Base-by-base conservation (phyloP, 2,113 vertebrate species). In the Mesitornis unicolor region DNA sequence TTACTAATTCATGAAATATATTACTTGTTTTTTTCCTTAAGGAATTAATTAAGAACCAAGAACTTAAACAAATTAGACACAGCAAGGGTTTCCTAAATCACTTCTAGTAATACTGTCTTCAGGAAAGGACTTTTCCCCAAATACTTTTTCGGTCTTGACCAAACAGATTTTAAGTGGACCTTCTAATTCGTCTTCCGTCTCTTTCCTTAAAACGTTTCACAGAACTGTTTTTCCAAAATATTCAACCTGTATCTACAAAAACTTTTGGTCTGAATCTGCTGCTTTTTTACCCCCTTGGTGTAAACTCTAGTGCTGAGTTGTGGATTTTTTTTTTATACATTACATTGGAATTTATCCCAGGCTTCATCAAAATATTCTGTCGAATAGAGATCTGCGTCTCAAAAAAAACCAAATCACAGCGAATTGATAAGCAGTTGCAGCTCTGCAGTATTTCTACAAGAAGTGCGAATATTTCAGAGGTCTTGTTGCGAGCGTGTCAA, bases 391-490 rank as follows among this genome's bases (percentile, higher is more conserved):
- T 31, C 33, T 54, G 28, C 1, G 3, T n/a, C 56, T 54, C 17
- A 65, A 68, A 45, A 48, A 67, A 59, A 84, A 40, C 19, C 25
- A 87, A 53, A 42, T 42, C 61, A 7, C 33, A 57, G 21, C 5
- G 7, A 75, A 76, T 85, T 87, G 84, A 73, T 80, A 91, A 94
- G 28, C 40, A 51, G 69, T 82, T 89, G 68, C 73, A 94, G 43
- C 73, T 67, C 61, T 89, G 77, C 73, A 67, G 31, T 56, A 43
- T 92, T 95, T 84, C 83, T 92, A 59, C 19, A n/a, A 82, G 80
- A 91, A 89, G 11, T 84, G 89, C 84, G 93, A 38, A 82, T 95
- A 84, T 89, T 96, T 90, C 81, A 91, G 83, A 63, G 70, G 64
- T 42, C 84, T 91, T 68, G 26, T 84, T 85, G 79, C 0, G 2